These are phyloP conservation scores for Microtus ochrogaster DNA, from an alignment of 2,113 vertebrate genomes.

Conservation along the genomic window DNA sequence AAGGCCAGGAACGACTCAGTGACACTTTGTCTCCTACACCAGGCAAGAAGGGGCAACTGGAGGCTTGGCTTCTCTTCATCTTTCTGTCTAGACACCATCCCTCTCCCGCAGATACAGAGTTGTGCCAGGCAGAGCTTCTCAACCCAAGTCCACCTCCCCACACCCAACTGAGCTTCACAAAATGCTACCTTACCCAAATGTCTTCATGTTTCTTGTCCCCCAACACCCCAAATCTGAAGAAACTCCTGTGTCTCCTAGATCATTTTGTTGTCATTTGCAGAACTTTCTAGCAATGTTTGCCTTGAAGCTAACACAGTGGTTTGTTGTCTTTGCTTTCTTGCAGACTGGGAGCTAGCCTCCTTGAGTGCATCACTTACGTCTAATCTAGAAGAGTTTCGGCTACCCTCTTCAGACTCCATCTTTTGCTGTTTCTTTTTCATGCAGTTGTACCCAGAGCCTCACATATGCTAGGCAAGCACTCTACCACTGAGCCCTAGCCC, in stretches of 20 bases:
- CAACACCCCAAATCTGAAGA: neutral
- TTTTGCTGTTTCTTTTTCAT: neutral
- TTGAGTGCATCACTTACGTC: neutral
- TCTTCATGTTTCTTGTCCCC: neutral
- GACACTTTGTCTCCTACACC: rapidly evolving
- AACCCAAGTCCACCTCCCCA: neutral
- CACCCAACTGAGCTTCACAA: neutral
- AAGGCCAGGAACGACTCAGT: neutral
- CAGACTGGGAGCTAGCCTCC: neutral
- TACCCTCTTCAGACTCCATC: neutral
- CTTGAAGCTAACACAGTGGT: neutral
- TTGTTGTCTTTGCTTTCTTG: conserved; percentile 22
- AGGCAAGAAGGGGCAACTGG: neutral
- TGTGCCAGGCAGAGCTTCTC: neutral
- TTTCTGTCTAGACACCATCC: neutral
- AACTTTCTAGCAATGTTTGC: neutral
- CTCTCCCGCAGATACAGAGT: neutral
- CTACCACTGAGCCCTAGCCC: neutral
- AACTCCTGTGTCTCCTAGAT: neutral
- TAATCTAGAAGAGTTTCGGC: neutral
- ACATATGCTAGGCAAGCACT: neutral
- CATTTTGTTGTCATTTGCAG: neutral
- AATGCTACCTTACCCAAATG: neutral
- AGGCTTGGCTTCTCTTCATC: neutral
- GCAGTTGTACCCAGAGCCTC: neutral